Evolutionary conservation across 2,888 invertebrate genomes (phyloP).

Genomic region (Meta bourneti): DNA sequence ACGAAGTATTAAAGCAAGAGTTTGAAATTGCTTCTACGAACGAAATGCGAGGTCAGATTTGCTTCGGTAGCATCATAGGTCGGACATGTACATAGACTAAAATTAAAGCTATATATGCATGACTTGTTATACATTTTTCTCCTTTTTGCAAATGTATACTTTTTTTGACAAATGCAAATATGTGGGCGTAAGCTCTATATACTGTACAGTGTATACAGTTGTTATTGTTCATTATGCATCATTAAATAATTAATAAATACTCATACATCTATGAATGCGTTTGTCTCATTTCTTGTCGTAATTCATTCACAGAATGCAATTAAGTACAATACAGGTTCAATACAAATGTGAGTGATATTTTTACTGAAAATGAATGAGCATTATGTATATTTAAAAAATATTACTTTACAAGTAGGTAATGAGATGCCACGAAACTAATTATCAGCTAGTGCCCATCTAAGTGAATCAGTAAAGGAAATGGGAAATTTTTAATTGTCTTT

Average conservation of each 20-base stretch:
- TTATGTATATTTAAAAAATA: not conserved
- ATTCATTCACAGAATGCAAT: not conserved
- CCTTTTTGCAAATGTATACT: conserved; percentile 76
- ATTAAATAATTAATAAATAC: conserved; percentile 75
- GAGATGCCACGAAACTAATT: no score
- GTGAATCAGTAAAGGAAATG: not conserved
- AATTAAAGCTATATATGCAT: conserved; percentile 70
- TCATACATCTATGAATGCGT: conserved; percentile 60
- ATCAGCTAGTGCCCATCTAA: not conserved
- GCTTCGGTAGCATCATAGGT: conserved; percentile 70
- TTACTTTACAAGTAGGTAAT: no score
- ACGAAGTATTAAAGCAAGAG: conserved; percentile 36
- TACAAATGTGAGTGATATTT: not conserved
- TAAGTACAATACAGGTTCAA: not conserved
- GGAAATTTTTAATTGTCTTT: not conserved
- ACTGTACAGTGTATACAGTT: conserved; percentile 76
- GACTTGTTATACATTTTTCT: conserved; percentile 75
- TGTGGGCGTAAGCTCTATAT: conserved; percentile 72
- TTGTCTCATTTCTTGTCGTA: not conserved
- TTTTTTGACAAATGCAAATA: conserved; percentile 75
- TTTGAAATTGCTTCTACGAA: not conserved
- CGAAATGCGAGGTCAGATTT: conserved; percentile 53
- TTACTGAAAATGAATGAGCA: not conserved
- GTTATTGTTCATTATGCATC: conserved; percentile 76
- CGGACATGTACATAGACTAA: conserved; percentile 72